Percentiles rank a stretch among this genome's conserved stretches.
phyloP scores from a whole-genome alignment of 1,140 invertebrate species.

The Anadara kagoshimensis region DNA sequence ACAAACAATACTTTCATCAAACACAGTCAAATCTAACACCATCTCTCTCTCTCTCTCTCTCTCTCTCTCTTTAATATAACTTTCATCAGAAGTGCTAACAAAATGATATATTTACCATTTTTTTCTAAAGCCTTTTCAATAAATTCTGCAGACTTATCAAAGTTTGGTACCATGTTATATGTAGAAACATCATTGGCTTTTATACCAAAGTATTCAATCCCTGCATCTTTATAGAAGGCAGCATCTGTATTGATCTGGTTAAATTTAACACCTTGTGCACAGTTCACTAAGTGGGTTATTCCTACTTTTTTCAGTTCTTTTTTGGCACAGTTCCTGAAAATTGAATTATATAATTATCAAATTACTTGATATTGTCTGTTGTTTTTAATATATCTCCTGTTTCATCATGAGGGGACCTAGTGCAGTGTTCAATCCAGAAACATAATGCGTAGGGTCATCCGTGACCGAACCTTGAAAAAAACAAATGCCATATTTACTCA shows the following conservation, averaged over 20 bases:
- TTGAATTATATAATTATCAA: constrained; percentile 4
- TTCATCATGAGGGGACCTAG: no score
- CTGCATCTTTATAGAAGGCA: constrained; percentile 82
- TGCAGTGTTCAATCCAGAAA: no score
- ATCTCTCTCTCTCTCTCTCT: no score
- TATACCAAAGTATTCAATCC: constrained; percentile 86
- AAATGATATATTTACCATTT: constrained; percentile 48
- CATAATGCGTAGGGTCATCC: no score
- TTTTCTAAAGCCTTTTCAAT: constrained; percentile 84
- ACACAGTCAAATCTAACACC: no score
- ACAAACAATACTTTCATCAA: no score
- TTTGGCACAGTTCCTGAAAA: constrained; percentile 71
- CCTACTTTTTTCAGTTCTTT: constrained; percentile 64
- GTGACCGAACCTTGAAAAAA: no score
- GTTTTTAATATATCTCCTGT: no score
- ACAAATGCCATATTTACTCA: no score
- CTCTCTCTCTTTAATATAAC: no score
- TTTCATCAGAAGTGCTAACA: no score
- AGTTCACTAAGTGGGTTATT: constrained; percentile 74
- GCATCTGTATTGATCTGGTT: constrained; percentile 70
- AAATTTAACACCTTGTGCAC: constrained; percentile 67
- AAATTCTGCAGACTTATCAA: constrained; percentile 85
- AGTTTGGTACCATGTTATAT: constrained; percentile 86
- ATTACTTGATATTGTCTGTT: no score
- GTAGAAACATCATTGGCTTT: constrained; percentile 84